Base-by-base conservation (phyloP, 1,140 invertebrate genomes). In the Zaprionus nigranus region DNA sequence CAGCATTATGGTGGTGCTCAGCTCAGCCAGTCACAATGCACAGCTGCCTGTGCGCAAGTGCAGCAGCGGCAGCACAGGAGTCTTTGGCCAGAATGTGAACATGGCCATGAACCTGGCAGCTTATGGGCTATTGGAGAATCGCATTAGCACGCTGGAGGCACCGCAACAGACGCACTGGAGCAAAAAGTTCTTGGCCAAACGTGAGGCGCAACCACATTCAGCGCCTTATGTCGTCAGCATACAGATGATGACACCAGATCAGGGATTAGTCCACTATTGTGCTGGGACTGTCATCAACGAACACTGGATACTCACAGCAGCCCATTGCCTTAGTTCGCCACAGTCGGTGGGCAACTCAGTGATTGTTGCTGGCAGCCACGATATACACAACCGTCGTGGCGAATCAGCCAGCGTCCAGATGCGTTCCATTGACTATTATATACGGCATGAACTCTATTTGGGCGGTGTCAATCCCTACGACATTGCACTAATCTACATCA, bases 401-500 rank as follows among this genome's bases (percentile, higher is more conserved):
- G 90, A 91, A 54, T 75, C 75, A 5, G 67, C 62, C 28, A 77
- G 57, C 40, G 79, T 92, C 9, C 92, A 92, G 63, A 53, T 88
- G 68, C 92, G 92, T 3, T 57, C 75, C 58, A 91, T 92, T 28
- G 90, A 92, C 40, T 81, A 88, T 46, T 90, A 88, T 56, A 78
- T 90, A 13, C 75, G 78, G 0, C 92, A 93, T 46, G 91, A 92
- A 57, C 65, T 91, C 15, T 93, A 91, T 38, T 30, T 90, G 26
- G 92, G 92, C 38, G 92, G 90, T 24, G 93, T 94, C 0, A 93
- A 92, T 51, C 93, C 93, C 24, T 94, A 94, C 68, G 94, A 95
- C 54, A 94, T 95, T 20, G 94, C 94, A 0, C 60, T 95, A 6
- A 93, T 95, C 60, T 91, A 92, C 5, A 92, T 94, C 24, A 94